phyloP scores from a whole-genome alignment of 2,113 vertebrate species.

The Lipophrys pholis region DNA sequence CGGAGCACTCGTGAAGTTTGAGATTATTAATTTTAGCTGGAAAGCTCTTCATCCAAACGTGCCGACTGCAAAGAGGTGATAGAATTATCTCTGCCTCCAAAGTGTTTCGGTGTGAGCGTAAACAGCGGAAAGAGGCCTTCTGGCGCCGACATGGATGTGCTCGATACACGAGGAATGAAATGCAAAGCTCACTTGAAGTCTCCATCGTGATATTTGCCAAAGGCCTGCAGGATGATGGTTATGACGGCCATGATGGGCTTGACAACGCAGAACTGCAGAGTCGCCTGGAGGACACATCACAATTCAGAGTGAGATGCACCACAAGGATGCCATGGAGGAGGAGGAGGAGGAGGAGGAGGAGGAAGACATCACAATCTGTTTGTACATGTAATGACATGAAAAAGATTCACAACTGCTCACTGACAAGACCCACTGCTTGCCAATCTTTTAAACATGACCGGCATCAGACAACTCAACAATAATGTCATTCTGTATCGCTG shows the following conservation, averaged over 20 bases:
- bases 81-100: conserved; percentile 45
- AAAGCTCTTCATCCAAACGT: conserved; percentile 14
- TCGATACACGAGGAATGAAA: conserved; percentile 35
- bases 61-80: conserved; percentile 38
- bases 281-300: conserved; percentile 85
- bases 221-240: conserved; percentile 95
- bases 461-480: too few relatives aligned
- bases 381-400: conserved; percentile 11
- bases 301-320: conserved; percentile 52
- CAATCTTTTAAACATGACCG: background rate
- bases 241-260: conserved; percentile 94
- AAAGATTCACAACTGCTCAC: conserved; percentile 7
- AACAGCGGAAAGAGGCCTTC: conserved; percentile 43
- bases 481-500: too few relatives aligned
- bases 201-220: conserved; percentile 94
- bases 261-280: conserved; percentile 96
- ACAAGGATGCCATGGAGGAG: conserved; percentile 21
- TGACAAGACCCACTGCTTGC: background rate
- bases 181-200: conserved; percentile 92
- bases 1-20: conserved; percentile 30
- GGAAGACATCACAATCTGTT: conserved; percentile 20
- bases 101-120: conserved; percentile 34
- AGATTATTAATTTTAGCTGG: conserved; percentile 16
- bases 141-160: conserved; percentile 27
- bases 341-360: background rate